Evolutionary conservation across 92 coral and sea anemone species (phyloP), one percentile per base, ranked within the genome.

Genomic region (Phenganax marumi): DNA sequence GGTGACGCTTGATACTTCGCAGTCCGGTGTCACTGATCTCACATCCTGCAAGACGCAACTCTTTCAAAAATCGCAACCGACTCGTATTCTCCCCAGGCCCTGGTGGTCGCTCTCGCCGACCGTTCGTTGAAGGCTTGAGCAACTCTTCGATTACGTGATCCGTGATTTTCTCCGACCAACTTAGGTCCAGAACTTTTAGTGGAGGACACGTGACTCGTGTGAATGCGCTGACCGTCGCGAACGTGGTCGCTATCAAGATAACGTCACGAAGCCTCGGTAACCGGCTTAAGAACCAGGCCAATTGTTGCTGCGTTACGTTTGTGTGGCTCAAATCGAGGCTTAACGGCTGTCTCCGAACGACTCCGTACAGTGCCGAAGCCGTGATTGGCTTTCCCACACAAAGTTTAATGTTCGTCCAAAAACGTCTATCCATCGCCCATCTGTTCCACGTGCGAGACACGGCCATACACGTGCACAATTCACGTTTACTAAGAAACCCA

Each of bases 381-480:
- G 92, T 86, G 22, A 96, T 58, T 55, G 83, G 72, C 50, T 76
- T 86, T 68, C 90, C 91, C 72, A 88, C 88, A 33, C 97, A 90
- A 6, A 96, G 80, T 65, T 89, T 93, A 22, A 96, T 87, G 63
- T 83, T 91, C 9, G 90, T 82, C 99, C 99, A 96, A 77, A 92
- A 90, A 24, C 85, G 87, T 43, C 84, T 90, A 80, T 96, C 91
- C 92, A 96, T 89, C 24, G 92, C 89, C 99, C 99, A 96, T 78
- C 99, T 95, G 86, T 96, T 96, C 97, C 97, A 96, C 57, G 99
- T 96, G 82, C 91, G 97, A 65, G 97, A 96, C 55, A 92, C 99
- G 73, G 97, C 91, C 99, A 96, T 96, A 83, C 99, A 96, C 90
- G 87, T 55, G 71, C 93, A 96, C 57, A 92, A 89, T 70, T 96